Evolutionary conservation across 92 coral and sea anemone species (phyloP).

Genomic region (Micromussa lordhowensis): DNA sequence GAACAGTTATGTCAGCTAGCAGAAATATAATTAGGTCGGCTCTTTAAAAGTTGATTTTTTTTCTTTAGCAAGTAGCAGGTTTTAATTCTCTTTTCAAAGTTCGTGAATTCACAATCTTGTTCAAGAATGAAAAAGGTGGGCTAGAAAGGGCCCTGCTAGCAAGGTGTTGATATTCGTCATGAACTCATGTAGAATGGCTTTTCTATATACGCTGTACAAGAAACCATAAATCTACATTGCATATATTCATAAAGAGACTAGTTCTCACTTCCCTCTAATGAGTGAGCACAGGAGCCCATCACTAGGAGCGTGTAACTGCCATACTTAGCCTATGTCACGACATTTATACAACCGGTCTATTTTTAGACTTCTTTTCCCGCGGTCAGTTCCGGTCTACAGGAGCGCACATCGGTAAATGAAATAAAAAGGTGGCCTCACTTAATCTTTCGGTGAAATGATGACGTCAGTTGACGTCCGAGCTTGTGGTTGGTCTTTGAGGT

Average conservation of each 20-base stretch:
- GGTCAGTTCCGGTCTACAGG: too few relatives aligned
- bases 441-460: too few relatives aligned
- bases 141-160: neutral
- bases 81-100: neutral
- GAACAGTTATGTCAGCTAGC: neutral
- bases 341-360: too few relatives aligned
- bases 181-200: neutral
- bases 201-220: neutral
- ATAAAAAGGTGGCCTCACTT: too few relatives aligned
- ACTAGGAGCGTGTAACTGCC: too few relatives aligned
- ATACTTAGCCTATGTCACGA: too few relatives aligned
- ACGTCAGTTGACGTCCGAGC: too few relatives aligned
- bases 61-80: neutral
- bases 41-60: neutral
- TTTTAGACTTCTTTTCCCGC: too few relatives aligned
- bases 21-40: neutral
- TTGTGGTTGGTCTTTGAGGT: too few relatives aligned
- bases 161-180: neutral
- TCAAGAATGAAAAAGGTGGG: neutral
- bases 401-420: too few relatives aligned
- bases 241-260: neutral
- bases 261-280: too few relatives aligned
- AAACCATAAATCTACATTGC: neutral
- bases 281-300: too few relatives aligned
- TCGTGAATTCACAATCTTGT: neutral